phyloP scores from a whole-genome alignment of 1,140 invertebrate species.

The Halyomorpha halys region DNA sequence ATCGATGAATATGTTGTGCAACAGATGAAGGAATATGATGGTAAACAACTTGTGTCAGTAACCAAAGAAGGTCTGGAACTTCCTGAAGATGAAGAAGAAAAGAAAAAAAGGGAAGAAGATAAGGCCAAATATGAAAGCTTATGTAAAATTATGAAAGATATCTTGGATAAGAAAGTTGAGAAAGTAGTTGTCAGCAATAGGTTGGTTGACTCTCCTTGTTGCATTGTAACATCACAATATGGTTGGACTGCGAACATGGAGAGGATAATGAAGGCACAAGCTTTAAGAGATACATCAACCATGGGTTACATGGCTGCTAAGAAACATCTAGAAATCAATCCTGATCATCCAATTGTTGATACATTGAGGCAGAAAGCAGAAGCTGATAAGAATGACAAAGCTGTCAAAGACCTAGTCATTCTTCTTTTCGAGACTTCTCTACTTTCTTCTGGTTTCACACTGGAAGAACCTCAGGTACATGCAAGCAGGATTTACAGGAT shows the following conservation, averaged over 20 bases:
- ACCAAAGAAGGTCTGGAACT: constrained; percentile 96
- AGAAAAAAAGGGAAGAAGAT: constrained; percentile 92
- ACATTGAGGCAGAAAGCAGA: constrained; percentile 81
- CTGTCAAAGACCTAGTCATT: constrained; percentile 90
- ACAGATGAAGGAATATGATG: constrained; percentile 95
- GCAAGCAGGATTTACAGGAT: constrained; percentile 77
- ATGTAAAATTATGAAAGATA: constrained; percentile 97
- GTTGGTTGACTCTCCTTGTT: constrained; percentile 92
- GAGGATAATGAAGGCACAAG: constrained; percentile 98
- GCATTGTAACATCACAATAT: constrained; percentile 98
- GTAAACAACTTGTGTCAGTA: constrained; percentile 89
- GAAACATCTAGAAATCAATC: constrained; percentile 96
- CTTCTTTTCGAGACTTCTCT: constrained; percentile 84
- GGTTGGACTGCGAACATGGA: constrained; percentile 99
- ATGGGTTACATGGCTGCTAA: constrained; percentile 99
- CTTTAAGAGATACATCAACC: constrained; percentile 84
- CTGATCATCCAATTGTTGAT: constrained; percentile 91
- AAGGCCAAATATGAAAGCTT: constrained; percentile 87
- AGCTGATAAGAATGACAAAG: constrained; percentile 93
- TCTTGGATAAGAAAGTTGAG: constrained; percentile 95
- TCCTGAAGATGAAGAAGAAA: constrained; percentile 90
- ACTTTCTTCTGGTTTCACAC: constrained; percentile 79
- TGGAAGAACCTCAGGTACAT: constrained; percentile 81
- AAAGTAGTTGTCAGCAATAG: constrained; percentile 91
- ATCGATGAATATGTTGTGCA: constrained; percentile 99